phyloP scores from a whole-genome alignment of 2,797 vertebrate species.

The Sebastes matsubarae region DNA sequence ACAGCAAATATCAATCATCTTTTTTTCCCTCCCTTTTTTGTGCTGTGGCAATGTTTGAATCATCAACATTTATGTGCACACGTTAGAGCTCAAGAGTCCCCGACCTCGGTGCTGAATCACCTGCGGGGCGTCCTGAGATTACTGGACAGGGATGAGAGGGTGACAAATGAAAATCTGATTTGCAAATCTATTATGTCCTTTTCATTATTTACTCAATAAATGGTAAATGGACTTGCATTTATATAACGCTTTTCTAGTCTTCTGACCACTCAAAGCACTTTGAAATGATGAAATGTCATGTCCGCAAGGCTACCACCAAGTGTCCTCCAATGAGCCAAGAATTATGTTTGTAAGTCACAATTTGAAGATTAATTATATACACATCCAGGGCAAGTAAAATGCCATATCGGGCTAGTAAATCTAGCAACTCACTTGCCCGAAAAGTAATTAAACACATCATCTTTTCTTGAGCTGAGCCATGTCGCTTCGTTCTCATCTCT shows the following conservation, averaged over 20 bases:
- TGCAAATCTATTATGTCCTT: constrained; percentile 31
- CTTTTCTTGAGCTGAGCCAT: too few relatives aligned
- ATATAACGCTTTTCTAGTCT: too few relatives aligned
- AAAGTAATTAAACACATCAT: too few relatives aligned
- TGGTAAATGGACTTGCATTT: not conserved
- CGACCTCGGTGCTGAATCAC: not conserved
- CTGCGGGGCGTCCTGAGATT: not conserved
- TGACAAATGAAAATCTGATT: constrained; percentile 18
- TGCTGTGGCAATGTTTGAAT: constrained; percentile 31
- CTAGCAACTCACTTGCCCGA: too few relatives aligned
- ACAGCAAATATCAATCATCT: constrained; percentile 30
- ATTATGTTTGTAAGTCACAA: not conserved
- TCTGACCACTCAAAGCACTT: too few relatives aligned
- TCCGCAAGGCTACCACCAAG: not conserved
- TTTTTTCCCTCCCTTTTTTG: not conserved
- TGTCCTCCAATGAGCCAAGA: not conserved
- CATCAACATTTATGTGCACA: constrained; percentile 6
- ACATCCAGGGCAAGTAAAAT: not conserved
- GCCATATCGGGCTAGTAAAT: too few relatives aligned
- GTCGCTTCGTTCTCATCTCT: too few relatives aligned
- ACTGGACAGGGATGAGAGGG: not conserved
- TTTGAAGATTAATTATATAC: not conserved
- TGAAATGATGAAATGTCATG: constrained; percentile 12
- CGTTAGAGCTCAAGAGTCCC: not conserved
- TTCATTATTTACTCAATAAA: constrained; percentile 4